Evolutionary conservation across 2,113 vertebrate species (phyloP), one percentile per base, ranked within the genome.

Genomic region (Macquaria ambigua): DNA sequence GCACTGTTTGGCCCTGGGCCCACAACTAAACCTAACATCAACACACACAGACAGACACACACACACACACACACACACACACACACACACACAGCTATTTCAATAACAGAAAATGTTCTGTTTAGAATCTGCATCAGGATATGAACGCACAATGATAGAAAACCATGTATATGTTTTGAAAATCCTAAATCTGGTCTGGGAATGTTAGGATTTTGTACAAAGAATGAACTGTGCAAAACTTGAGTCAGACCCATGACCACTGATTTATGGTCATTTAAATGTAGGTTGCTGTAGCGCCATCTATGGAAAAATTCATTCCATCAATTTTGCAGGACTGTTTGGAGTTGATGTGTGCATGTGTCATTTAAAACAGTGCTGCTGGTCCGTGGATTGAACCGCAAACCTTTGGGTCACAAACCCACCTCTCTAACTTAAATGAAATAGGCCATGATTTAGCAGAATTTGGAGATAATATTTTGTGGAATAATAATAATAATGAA

Each of bases 1-100:
- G 64, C 48, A 75, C 58, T 25, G 43, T 69, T 39, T 63, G 56
- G 68, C 77, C 43, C 28, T 34, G 64, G 48, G 20, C 61, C 7
- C 52, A 46, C 7, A 55, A 46, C 50, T 61, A 12, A 58, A 37
- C 25, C 6, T 25, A 50, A 76, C 52, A 59, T 68, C 48, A 52
- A 62, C 15, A 55, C 34, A 31, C 28, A 31, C 28, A 31, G 1
- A 31, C 28, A 31, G 1, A 31, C 28, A 31, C 28, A 31, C 28
- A 31, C 28, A 31, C 28, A 31, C 28, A 31, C 28, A 31, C 28
- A 31, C 28, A 31, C 28, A 31, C 28, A 31, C 28, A 31, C 28
- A 31, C 28, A 31, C 28, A 31, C 28, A 31, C n/a, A n/a, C n/a
- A n/a, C n/a, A n/a, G n/a, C n/a, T 10, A 6, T 55, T 55, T 58